These are phyloP conservation scores for Notodonta dromedarius DNA, from an alignment of 2,888 invertebrate genomes.

Conservation along the genomic window DNA sequence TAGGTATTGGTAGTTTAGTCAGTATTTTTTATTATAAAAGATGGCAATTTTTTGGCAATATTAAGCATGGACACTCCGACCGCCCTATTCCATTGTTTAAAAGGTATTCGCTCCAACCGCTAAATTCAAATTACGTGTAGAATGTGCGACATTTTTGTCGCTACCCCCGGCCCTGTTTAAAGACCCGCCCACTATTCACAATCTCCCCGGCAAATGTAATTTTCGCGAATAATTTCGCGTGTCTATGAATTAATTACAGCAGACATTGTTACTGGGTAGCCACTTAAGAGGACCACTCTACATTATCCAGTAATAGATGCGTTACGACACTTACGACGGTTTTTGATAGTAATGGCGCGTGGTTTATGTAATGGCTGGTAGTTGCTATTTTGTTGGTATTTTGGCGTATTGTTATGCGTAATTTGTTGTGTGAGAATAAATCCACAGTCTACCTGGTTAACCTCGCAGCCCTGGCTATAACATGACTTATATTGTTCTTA, in stretches of 20 bases:
- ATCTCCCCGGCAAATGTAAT: slow-evolving; percentile 6
- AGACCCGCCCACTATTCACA: slow-evolving; percentile 19
- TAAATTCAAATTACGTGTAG: slow-evolving; percentile 3
- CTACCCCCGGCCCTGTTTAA: background rate
- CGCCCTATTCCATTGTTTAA: too few relatives aligned
- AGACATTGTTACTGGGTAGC: slow-evolving; percentile 20
- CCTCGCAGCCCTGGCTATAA: too few relatives aligned
- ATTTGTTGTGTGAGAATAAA: too few relatives aligned
- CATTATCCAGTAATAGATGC: background rate
- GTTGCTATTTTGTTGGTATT: background rate
- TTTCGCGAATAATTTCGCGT: slow-evolving; percentile 29
- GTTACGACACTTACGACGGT: background rate
- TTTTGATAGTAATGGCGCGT: background rate
- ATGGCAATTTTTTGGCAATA: too few relatives aligned
- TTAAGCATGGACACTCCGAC: too few relatives aligned
- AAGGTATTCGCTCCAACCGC: background rate
- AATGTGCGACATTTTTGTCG: slow-evolving; percentile 2
- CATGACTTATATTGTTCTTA: too few relatives aligned
- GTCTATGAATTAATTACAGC: slow-evolving; percentile 34
- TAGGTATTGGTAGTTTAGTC: too few relatives aligned
- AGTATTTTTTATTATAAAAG: too few relatives aligned
- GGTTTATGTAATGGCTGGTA: background rate
- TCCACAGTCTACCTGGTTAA: too few relatives aligned
- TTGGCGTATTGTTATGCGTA: too few relatives aligned
- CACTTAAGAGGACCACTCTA: background rate